Evolutionary conservation across 2,113 vertebrate species (phyloP).

Genomic region (Podarcis cretensis): DNA sequence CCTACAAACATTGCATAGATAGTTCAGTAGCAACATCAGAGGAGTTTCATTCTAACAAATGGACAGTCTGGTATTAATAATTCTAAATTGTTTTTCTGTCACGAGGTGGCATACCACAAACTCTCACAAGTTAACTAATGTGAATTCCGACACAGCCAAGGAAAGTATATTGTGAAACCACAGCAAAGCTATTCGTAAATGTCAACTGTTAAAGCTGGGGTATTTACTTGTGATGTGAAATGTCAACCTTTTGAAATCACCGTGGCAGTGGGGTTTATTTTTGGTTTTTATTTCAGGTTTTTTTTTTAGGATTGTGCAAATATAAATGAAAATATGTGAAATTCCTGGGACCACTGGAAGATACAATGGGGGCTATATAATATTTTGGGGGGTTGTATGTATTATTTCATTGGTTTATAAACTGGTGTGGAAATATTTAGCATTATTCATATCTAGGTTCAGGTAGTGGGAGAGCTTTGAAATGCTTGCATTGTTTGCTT

Average conservation of each 20-base stretch:
- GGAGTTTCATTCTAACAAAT: constrained; percentile 42
- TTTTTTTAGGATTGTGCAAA: not conserved
- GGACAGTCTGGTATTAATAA: constrained; percentile 49
- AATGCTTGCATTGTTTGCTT: not conserved
- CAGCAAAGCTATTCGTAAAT: constrained; percentile 61
- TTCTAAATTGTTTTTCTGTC: constrained; percentile 50
- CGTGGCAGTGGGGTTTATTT: constrained; percentile 19
- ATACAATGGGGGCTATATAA: not conserved
- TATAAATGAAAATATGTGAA: constrained; percentile 1
- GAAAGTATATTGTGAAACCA: constrained; percentile 63
- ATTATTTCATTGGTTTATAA: not conserved
- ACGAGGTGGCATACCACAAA: constrained; percentile 55
- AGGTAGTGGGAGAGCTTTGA: not conserved
- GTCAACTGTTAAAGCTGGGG: constrained; percentile 48
- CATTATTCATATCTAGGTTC: not conserved
- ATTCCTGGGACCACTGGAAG: not conserved
- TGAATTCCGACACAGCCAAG: constrained; percentile 60
- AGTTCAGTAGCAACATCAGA: constrained; percentile 49
- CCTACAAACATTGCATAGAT: not conserved
- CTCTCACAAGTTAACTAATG: constrained; percentile 57
- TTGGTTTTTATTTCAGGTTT: not conserved
- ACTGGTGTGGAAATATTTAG: not conserved
- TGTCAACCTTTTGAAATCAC: constrained; percentile 35
- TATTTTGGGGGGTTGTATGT: not conserved
- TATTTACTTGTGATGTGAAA: constrained; percentile 56